These are phyloP conservation scores for Coilia nasus DNA, from an alignment of 2,797 vertebrate genomes.

Conservation along the genomic window DNA sequence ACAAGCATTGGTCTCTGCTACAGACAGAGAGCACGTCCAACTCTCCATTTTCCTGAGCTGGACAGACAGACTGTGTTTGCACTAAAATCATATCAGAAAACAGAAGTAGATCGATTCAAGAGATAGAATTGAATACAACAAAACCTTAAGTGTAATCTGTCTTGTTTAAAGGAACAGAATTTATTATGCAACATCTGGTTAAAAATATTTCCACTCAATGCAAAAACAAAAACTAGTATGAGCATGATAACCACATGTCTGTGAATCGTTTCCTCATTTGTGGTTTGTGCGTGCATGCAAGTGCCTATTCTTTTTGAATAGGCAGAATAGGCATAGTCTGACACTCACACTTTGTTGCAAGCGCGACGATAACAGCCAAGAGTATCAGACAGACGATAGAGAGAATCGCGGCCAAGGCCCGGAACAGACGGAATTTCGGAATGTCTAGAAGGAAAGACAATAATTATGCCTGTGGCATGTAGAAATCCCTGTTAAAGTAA, in stretches of 20 bases:
- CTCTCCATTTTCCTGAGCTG: neutral
- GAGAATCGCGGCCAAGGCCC: constrained; percentile 55
- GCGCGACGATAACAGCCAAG: constrained; percentile 57
- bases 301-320: neutral
- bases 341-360: constrained; percentile 69
- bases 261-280: neutral
- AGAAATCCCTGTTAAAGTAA: neutral
- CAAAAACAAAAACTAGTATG: neutral
- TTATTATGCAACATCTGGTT: neutral
- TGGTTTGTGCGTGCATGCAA: neutral
- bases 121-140: neutral
- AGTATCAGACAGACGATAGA: constrained; percentile 61
- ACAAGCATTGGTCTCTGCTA: neutral
- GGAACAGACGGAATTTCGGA: constrained; percentile 51
- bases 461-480: neutral
- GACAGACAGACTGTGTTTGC: neutral
- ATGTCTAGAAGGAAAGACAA: neutral
- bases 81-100: neutral
- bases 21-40: neutral
- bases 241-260: neutral
- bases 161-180: neutral
- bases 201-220: neutral
- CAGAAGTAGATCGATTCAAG: neutral
- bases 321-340: neutral
- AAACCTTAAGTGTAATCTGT: neutral